Conservation (phyloP, 2,888 invertebrate genomes). For the Drosophila recens region DNA sequence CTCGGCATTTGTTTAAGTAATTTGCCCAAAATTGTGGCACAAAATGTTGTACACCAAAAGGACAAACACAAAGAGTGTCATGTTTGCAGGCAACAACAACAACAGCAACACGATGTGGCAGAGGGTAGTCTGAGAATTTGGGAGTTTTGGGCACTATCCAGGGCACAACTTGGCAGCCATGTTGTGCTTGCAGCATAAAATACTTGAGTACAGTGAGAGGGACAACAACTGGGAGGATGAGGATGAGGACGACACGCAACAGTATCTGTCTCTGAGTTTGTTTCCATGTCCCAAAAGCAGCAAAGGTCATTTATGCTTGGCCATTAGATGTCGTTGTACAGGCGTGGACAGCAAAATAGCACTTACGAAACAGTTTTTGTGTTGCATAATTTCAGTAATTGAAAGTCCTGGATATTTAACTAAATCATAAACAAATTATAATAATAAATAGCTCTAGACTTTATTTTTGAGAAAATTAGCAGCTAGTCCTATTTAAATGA, state of each 20-base stretch:
- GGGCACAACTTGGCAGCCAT: slow-evolving; percentile 55
- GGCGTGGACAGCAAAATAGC: too few species aligned
- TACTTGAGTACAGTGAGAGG: slow-evolving; percentile 34
- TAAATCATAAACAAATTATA: too few species aligned
- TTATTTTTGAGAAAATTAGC: too few species aligned
- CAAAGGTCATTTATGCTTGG: slow-evolving; percentile 62
- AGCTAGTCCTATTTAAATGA: too few species aligned
- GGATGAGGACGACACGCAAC: slow-evolving; percentile 42
- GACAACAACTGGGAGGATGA: slow-evolving; percentile 24
- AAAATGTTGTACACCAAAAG: slow-evolving; percentile 63
- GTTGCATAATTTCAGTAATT: too few species aligned
- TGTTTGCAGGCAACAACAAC: slow-evolving; percentile 52
- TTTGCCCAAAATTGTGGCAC: slow-evolving; percentile 70
- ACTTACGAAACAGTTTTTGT: too few species aligned
- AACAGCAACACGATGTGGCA: slow-evolving; percentile 42
- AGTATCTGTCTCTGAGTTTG: slow-evolving; percentile 42
- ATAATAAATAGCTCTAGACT: too few species aligned
- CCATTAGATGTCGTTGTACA: slow-evolving; percentile 56
- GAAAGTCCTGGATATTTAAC: too few species aligned
- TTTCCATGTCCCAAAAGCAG: slow-evolving; percentile 53
- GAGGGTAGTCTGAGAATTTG: neutral
- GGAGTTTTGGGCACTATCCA: slow-evolving; percentile 2
- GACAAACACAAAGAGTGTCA: slow-evolving; percentile 45
- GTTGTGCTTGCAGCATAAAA: slow-evolving; percentile 45
- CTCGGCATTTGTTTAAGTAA: slow-evolving; percentile 72